A percentile compares a stretch with the other conserved stretches of the same genome.
Evolutionary conservation across 2,113 vertebrate genomes (phyloP).

Genomic region (Alethe castanea): DNA sequence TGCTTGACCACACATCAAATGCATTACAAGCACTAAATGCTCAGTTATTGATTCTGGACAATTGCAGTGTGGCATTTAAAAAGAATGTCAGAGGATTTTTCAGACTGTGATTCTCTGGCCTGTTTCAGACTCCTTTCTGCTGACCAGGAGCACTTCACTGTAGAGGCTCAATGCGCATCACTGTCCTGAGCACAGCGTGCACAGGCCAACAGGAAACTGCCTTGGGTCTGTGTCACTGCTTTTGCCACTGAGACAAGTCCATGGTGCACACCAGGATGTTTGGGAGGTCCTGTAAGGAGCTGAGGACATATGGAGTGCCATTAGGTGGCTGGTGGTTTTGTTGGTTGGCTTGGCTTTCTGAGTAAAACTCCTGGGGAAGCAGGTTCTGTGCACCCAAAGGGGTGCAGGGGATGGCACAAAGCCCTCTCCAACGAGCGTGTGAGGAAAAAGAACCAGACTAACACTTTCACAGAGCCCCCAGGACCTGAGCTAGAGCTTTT

Average conservation of each 20-base stretch:
- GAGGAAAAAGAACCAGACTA: not conserved
- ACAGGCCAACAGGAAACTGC: not conserved
- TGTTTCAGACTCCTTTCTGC: not conserved
- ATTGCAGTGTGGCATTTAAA: conserved; percentile 7
- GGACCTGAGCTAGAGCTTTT: not conserved
- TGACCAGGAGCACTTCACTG: not conserved
- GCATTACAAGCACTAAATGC: not conserved
- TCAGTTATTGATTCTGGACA: not conserved
- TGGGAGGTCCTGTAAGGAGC: not conserved
- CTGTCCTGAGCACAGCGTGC: not conserved
- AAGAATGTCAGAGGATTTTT: not conserved
- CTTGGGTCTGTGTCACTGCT: not conserved
- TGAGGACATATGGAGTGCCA: not conserved
- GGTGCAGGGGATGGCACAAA: not conserved
- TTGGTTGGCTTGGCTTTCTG: not conserved
- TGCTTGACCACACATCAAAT: not conserved
- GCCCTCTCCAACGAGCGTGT: not conserved
- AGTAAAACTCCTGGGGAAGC: not conserved
- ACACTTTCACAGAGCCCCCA: not conserved
- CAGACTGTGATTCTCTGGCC: not conserved
- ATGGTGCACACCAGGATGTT: not conserved
- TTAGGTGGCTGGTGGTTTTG: not conserved
- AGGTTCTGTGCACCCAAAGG: not conserved
- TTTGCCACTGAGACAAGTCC: not conserved
- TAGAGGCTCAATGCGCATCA: not conserved